Evolutionary conservation across 2,113 vertebrate genomes (phyloP), one percentile per base, ranked within the genome.

Genomic region (Laticauda colubrina): DNA sequence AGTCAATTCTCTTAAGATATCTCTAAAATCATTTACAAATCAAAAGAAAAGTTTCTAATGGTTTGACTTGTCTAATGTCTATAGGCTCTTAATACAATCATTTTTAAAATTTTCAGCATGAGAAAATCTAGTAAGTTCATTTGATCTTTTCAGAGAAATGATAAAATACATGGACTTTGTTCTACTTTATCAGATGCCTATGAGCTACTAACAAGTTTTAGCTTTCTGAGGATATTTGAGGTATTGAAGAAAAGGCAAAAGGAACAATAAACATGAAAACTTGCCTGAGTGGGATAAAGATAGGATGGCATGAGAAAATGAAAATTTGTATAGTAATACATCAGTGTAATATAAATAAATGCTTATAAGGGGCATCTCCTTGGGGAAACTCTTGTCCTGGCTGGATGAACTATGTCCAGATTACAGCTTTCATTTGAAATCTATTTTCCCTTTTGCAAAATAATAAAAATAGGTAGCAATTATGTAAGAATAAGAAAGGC

Each of bases 21-120:
- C 3, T 92, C 2, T 87, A 61, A 91, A 56, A 57, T 56, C 20
- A 5, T 21, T 56, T 56, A 55, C 18, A 34, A 89, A 89, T 59
- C 11, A 4, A 51, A 87, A 87, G 85, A 92, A 8, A 21, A 34
- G 43, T 5, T 89, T 56, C 45, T 43, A 57, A 10, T 45, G 69
- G 5, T 92, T 56, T 48, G 75, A 39, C 12, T 2, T 21, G 34
- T n/a, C 11, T 89, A 90, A 55, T 48, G 54, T 0, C 48, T 55
- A 53, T 0, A 34, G 69, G 23, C 87, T 89, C 1, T 87, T 57
- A 59, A 85, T n/a, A 86, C 56, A 64, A 21, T 91, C 89, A 54
- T 87, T 90, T 48, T 43, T 90, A 81, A 94, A 69, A 89, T 94
- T 85, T 93, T n/a, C 43, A 75, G 88, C 61, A 20, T 20, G 57